Evolutionary conservation across 2,113 vertebrate species (phyloP).

Genomic region (Lampris incognitus): DNA sequence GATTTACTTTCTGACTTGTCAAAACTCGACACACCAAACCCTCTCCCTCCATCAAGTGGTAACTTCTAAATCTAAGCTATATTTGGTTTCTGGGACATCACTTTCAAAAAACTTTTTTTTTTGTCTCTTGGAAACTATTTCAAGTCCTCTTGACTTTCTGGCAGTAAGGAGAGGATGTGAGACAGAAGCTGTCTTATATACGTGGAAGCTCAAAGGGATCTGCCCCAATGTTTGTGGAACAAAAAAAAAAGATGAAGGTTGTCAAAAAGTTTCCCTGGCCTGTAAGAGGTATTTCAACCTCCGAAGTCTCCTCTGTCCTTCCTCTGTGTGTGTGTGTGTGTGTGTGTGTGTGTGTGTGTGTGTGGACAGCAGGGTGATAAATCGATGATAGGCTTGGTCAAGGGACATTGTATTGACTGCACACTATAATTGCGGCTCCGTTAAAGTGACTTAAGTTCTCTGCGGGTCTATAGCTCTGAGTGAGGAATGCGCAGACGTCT

Average conservation of each 20-base stretch:
- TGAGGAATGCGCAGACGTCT: constrained; percentile 7
- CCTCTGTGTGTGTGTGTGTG: not conserved
- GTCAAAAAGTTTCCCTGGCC: not conserved
- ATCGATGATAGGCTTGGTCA: not conserved
- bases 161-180: constrained; percentile 2
- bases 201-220: constrained; percentile 8
- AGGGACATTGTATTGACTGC: not conserved
- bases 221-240: constrained; percentile 6
- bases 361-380: constrained; percentile 12
- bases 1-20: constrained; percentile 5
- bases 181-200: not conserved
- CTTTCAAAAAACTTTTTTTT: not conserved
- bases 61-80: constrained; percentile 26
- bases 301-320: not conserved
- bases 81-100: constrained; percentile 53
- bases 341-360: not conserved
- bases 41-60: constrained; percentile 2
- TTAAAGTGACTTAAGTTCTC: constrained; percentile 18
- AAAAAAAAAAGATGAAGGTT: not conserved
- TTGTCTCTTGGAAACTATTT: constrained; percentile 18
- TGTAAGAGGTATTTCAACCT: constrained; percentile 2
- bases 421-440: not conserved
- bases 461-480: not conserved
- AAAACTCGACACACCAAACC: constrained; percentile 19
- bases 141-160: constrained; percentile 7